A percentile compares a stretch with the other conserved stretches of the same genome.
phyloP scores from a whole-genome alignment of 2,888 invertebrate species.

The Mythimna pallens region DNA sequence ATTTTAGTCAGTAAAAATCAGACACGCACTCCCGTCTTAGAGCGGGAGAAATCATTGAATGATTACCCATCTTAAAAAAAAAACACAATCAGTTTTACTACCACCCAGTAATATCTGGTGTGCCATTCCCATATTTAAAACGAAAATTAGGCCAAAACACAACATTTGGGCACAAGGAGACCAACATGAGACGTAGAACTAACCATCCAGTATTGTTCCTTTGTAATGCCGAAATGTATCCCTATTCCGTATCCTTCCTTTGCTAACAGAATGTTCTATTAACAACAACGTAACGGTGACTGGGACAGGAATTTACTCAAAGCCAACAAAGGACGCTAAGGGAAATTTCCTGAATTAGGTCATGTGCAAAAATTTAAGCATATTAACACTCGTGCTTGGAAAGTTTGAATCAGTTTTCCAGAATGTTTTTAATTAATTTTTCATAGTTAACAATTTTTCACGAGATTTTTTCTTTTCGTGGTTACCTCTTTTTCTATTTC shows the following conservation, averaged over 20 bases:
- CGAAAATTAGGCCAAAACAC: neutral
- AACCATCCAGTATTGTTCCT: constrained; percentile 43
- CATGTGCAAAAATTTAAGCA: constrained; percentile 29
- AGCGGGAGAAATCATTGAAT: too few species aligned
- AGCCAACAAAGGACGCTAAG: constrained; percentile 48
- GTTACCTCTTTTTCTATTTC: neutral
- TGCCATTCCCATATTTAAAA: neutral
- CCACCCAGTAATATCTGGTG: neutral
- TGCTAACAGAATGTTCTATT: constrained; percentile 33
- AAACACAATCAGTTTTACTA: neutral
- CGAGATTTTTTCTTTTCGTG: too few species aligned
- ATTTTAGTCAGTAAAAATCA: too few species aligned
- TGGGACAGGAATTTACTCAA: constrained; percentile 51
- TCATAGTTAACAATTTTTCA: neutral
- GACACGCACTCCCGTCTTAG: too few species aligned
- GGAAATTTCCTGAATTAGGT: constrained; percentile 34
- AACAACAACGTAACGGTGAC: constrained; percentile 36
- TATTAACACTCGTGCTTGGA: constrained; percentile 20
- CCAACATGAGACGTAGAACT: constrained; percentile 9
- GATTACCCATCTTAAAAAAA: neutral
- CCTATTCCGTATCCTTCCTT: constrained; percentile 34
- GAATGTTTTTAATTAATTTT: constrained; percentile 16
- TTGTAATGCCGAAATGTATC: constrained; percentile 34
- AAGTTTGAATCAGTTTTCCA: constrained; percentile 4
- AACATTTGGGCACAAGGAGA: constrained; percentile 4